Conservation (phyloP, 1,140 invertebrate genomes). For the Conopomorpha cramerella region DNA sequence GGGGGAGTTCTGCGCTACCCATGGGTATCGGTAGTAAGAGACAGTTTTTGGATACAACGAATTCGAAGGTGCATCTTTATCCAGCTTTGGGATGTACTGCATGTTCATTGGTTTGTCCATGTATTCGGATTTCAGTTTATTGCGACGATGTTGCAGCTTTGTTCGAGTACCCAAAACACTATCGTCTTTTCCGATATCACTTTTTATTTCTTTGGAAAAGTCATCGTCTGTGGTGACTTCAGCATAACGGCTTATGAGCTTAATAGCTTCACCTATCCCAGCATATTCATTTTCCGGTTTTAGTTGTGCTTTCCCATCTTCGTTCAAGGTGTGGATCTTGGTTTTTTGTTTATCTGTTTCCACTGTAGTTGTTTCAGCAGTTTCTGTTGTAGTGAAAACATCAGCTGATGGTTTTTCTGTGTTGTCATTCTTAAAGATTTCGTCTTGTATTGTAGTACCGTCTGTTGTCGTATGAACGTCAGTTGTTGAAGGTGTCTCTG, state of each 20-base stretch:
- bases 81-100: slow-evolving; percentile 6
- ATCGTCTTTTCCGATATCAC: slow-evolving; percentile 24
- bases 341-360: background rate
- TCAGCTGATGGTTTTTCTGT: background rate
- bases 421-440: too few species aligned
- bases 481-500: slow-evolving; percentile 7
- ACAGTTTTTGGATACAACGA: slow-evolving; percentile 17
- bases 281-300: slow-evolving; percentile 50
- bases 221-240: slow-evolving; percentile 51
- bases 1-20: slow-evolving; percentile 22
- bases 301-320: slow-evolving; percentile 33
- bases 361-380: background rate
- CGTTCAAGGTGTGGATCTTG: slow-evolving; percentile 3
- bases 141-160: slow-evolving; percentile 40
- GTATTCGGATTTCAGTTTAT: slow-evolving; percentile 22
- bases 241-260: slow-evolving; percentile 48
- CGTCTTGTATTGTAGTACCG: background rate
- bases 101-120: slow-evolving; percentile 8
- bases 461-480: slow-evolving; percentile 6
- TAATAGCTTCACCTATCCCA: slow-evolving; percentile 54
- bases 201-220: slow-evolving; percentile 38
- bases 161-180: slow-evolving; percentile 42
- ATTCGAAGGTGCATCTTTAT: slow-evolving; percentile 5
- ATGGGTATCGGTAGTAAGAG: slow-evolving; percentile 35
- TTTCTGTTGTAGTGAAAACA: background rate